A percentile compares a stretch with the other conserved stretches of the same genome.
Conservation (phyloP, 1,140 invertebrate genomes). For the Meloidogyne floridensis region DNA sequence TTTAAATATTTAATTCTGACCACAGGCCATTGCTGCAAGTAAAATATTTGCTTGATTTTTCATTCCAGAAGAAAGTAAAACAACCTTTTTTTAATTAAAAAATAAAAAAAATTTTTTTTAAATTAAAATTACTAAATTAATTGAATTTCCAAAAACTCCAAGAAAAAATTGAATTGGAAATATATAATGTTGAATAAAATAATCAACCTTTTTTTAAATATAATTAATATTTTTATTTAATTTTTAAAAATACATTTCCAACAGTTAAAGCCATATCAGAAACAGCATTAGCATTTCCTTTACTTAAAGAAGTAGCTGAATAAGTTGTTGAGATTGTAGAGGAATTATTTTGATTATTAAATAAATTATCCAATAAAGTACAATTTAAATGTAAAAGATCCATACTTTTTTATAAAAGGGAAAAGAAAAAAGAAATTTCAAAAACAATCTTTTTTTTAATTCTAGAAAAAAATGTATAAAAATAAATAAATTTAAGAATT, state of each 20-base stretch:
- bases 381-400: conserved; percentile 1
- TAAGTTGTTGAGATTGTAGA: background rate
- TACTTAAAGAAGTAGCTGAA: background rate
- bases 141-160: conserved; percentile 54
- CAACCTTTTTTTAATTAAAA: conserved; percentile 34
- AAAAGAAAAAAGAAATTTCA: too few relatives aligned
- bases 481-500: too few relatives aligned
- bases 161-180: conserved; percentile 56
- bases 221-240: background rate
- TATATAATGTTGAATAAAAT: conserved; percentile 55
- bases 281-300: background rate
- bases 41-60: conserved; percentile 58
- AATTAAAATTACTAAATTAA: conserved; percentile 37
- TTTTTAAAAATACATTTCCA: background rate
- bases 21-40: conserved; percentile 55
- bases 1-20: background rate
- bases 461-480: too few relatives aligned
- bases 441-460: too few relatives aligned
- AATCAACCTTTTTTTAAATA: conserved; percentile 10
- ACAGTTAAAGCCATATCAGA: conserved; percentile 26
- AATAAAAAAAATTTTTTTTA: background rate
- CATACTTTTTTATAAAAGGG: background rate
- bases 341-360: background rate
- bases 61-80: conserved; percentile 55
- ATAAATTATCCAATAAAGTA: conserved; percentile 14